phyloP scores from a whole-genome alignment of 2,888 invertebrate genomes.

The Leucania comma region DNA sequence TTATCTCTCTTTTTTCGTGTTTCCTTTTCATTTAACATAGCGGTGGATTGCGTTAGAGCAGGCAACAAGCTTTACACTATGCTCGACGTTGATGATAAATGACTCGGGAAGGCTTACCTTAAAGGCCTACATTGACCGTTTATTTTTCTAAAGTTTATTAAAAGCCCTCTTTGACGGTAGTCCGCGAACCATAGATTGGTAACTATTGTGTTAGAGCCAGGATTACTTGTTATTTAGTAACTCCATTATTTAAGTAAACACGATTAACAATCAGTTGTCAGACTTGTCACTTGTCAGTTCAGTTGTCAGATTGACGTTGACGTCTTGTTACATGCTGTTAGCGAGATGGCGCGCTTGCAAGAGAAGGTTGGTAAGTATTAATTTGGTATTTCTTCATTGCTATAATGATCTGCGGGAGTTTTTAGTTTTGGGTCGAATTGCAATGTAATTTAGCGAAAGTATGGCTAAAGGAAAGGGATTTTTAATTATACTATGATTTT shows the following conservation, averaged over 20 bases:
- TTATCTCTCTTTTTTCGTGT: no score
- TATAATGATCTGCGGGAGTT: not conserved
- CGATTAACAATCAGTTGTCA: constrained; percentile 33
- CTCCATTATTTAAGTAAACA: constrained; percentile 35
- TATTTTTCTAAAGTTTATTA: no score
- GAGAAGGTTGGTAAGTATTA: not conserved
- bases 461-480: no score
- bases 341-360: not conserved
- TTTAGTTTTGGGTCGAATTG: not conserved
- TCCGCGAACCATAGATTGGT: no score
- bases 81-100: no score
- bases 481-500: no score
- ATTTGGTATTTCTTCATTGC: constrained; percentile 13
- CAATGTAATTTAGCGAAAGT: not conserved
- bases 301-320: constrained; percentile 23
- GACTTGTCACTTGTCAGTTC: constrained; percentile 16
- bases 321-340: constrained; percentile 27
- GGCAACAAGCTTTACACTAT: no score
- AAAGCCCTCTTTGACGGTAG: no score
- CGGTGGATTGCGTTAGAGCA: no score
- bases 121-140: no score
- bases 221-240: constrained; percentile 14
- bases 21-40: no score
- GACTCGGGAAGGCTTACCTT: no score
- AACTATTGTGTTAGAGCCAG: not conserved